Percentiles rank a stretch among this genome's conserved stretches.
phyloP scores from a whole-genome alignment of 2,888 invertebrate species.

The Plutella xylostella region DNA sequence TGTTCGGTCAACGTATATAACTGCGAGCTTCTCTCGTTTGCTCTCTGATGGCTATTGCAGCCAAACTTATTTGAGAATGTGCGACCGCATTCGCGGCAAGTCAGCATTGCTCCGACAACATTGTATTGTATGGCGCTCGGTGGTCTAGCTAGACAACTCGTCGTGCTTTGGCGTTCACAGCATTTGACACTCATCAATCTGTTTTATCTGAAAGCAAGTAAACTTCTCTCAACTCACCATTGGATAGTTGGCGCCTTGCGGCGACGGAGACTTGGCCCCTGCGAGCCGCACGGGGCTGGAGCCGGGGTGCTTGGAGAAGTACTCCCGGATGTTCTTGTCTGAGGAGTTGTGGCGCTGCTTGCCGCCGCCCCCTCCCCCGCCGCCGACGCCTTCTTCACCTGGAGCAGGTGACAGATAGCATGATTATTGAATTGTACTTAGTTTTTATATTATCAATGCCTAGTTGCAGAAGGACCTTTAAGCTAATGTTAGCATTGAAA shows the following conservation, averaged over 20 bases:
- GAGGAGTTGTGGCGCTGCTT: slow-evolving; percentile 62
- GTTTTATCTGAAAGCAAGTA: background rate
- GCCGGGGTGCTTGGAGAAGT: slow-evolving; percentile 85
- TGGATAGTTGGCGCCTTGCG: slow-evolving; percentile 82
- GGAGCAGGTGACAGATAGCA: no score
- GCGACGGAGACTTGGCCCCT: slow-evolving; percentile 85
- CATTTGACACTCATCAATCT: background rate
- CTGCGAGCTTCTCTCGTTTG: no score
- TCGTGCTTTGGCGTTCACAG: background rate
- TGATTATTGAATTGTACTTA: no score
- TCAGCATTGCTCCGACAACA: no score
- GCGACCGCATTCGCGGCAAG: no score
- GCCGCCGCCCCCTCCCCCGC: slow-evolving; percentile 53
- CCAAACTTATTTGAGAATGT: no score
- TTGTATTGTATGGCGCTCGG: background rate
- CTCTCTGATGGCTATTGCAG: no score
- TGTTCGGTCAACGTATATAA: no score
- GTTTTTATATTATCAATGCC: no score
- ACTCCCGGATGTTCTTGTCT: slow-evolving; percentile 93
- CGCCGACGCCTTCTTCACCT: slow-evolving; percentile 69
- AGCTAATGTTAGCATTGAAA: no score
- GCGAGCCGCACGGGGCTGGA: slow-evolving; percentile 86
- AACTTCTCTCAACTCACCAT: slow-evolving; percentile 70
- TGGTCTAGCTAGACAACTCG: background rate
- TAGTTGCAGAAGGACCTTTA: no score